Evolutionary conservation across 2,888 invertebrate species (phyloP).

Genomic region (Cacoxenus indagator): DNA sequence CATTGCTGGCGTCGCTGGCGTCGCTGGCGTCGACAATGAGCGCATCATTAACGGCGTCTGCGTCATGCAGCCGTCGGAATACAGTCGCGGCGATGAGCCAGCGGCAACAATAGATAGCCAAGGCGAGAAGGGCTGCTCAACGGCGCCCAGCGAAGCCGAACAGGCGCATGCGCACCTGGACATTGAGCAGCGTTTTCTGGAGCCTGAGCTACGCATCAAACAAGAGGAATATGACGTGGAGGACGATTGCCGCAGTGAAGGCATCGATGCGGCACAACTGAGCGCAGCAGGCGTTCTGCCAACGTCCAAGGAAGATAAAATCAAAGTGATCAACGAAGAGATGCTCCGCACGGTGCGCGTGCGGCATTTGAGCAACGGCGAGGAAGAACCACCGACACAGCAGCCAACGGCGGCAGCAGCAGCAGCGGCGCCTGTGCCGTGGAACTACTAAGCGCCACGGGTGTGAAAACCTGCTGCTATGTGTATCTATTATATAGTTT

Average conservation of each 20-base stretch:
- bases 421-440: slow-evolving; percentile 39
- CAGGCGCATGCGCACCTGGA: slow-evolving; percentile 52
- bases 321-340: slow-evolving; percentile 60
- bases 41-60: slow-evolving; percentile 95
- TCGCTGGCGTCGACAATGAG: slow-evolving; percentile 74
- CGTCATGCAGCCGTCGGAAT: slow-evolving; percentile 87
- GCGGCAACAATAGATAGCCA: slow-evolving; percentile 72
- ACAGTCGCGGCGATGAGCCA: slow-evolving; percentile 73
- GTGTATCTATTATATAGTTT: slow-evolving; percentile 1
- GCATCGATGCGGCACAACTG: slow-evolving; percentile 25
- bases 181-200: slow-evolving; percentile 66
- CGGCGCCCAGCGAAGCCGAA: slow-evolving; percentile 46
- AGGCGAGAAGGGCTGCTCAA: slow-evolving; percentile 65
- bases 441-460: slow-evolving; percentile 50
- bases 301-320: slow-evolving; percentile 36
- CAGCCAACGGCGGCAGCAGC: slow-evolving; percentile 32
- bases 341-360: slow-evolving; percentile 65
- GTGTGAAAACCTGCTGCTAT: neutral
- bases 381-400: slow-evolving; percentile 36
- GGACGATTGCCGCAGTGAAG: slow-evolving; percentile 43
- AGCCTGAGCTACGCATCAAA: slow-evolving; percentile 67
- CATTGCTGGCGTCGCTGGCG: slow-evolving; percentile 30
- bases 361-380: slow-evolving; percentile 57
- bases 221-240: slow-evolving; percentile 68
- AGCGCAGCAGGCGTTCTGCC: neutral